Evolutionary conservation across 2,888 invertebrate species (phyloP).

Genomic region (Drosophila pseudotakahashii): DNA sequence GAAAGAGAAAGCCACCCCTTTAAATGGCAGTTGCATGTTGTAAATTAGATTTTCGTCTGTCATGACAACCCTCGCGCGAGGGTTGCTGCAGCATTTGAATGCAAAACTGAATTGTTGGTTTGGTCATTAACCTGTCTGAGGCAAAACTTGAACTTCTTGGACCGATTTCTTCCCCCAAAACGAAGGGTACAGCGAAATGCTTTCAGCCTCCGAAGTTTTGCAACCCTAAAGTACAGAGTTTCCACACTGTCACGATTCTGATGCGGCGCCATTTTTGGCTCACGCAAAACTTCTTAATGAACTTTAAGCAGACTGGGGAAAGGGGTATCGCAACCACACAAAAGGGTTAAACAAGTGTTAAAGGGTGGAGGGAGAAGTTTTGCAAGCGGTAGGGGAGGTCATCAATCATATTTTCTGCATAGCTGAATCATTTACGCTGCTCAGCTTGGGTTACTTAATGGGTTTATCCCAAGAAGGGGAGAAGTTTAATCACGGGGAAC

Average conservation of each 20-base stretch:
- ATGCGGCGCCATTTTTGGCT: slow-evolving; percentile 54
- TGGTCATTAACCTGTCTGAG: slow-evolving; percentile 79
- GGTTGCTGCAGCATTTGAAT: slow-evolving; percentile 64
- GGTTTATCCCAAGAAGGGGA: slow-evolving; percentile 12
- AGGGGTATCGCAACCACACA: slow-evolving; percentile 34
- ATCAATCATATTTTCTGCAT: slow-evolving; percentile 68
- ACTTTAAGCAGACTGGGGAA: slow-evolving; percentile 50
- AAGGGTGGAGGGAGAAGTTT: slow-evolving; percentile 19
- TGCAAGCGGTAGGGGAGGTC: slow-evolving; percentile 6
- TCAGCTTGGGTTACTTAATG: slow-evolving; percentile 37
- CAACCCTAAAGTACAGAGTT: slow-evolving; percentile 62
- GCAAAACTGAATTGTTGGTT: slow-evolving; percentile 77
- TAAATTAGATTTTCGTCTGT: slow-evolving; percentile 77
- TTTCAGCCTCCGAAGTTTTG: slow-evolving; percentile 58
- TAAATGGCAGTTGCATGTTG: slow-evolving; percentile 69
- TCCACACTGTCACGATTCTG: slow-evolving; percentile 59
- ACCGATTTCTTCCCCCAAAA: slow-evolving; percentile 6
- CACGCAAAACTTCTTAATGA: slow-evolving; percentile 71
- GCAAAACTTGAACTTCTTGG: slow-evolving; percentile 50
- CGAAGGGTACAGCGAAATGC: slow-evolving; percentile 64
- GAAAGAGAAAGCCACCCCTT: slow-evolving; percentile 53
- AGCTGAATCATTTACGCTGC: slow-evolving; percentile 50
- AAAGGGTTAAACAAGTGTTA: slow-evolving; percentile 79
- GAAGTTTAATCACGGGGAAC: slow-evolving; percentile 7
- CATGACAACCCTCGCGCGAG: slow-evolving; percentile 69